A percentile compares a stretch with the other conserved stretches of the same genome.
phyloP scores from a whole-genome alignment of 2,888 invertebrate genomes.

The Melolontha melolontha region DNA sequence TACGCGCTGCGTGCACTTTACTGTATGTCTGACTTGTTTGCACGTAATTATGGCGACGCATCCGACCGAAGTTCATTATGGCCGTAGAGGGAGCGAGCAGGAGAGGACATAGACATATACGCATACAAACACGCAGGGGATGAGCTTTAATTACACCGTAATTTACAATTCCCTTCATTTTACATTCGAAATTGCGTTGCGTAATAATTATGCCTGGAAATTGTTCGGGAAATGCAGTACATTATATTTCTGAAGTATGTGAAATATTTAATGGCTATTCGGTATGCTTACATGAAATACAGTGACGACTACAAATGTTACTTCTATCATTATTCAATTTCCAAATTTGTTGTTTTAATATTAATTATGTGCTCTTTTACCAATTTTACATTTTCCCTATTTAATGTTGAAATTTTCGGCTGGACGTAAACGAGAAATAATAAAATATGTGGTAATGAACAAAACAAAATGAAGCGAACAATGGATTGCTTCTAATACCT shows the following conservation, averaged over 20 bases:
- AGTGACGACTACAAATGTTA: not conserved
- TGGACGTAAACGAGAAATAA: too few species aligned
- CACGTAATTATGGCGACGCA: constrained; percentile 62
- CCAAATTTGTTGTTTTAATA: too few species aligned
- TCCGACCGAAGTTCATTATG: constrained; percentile 59
- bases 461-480: too few species aligned
- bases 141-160: constrained; percentile 60
- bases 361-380: too few species aligned
- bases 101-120: constrained; percentile 22
- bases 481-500: too few species aligned
- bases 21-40: constrained; percentile 60
- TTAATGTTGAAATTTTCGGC: too few species aligned
- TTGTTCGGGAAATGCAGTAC: constrained; percentile 36
- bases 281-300: not conserved
- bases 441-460: too few species aligned
- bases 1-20: constrained; percentile 48
- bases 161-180: constrained; percentile 59
- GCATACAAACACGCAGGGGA: constrained; percentile 44
- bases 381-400: too few species aligned
- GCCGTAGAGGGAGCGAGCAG: constrained; percentile 33
- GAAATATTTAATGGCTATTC: constrained; percentile 7
- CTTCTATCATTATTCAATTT: too few species aligned
- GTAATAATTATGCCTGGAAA: constrained; percentile 39
- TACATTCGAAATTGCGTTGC: constrained; percentile 50
- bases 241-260: constrained; percentile 14